Percentiles rank a stretch among this genome's conserved stretches.
Conservation (phyloP, 2,113 vertebrate genomes). For the Nannobrachium achirus region DNA sequence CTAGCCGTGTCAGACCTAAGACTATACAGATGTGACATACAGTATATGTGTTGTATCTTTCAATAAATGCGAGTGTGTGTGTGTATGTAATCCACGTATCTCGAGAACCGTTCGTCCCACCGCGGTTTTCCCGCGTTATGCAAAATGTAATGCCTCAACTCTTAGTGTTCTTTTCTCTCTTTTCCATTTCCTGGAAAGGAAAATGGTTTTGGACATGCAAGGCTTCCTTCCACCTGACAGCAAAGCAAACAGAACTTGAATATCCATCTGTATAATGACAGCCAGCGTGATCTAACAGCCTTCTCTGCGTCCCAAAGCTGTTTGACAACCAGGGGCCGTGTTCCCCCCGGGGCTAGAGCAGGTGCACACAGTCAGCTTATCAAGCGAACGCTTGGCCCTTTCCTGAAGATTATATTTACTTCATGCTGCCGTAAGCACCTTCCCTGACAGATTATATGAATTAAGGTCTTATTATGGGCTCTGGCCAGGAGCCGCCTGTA, state of each 20-base stretch:
- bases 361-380: constrained; percentile 44
- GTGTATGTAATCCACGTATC: too few relatives aligned
- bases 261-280: not conserved
- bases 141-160: too few relatives aligned
- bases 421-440: constrained; percentile 71
- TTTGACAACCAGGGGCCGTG: constrained; percentile 10
- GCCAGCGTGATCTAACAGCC: not conserved
- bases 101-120: too few relatives aligned
- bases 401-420: constrained; percentile 71
- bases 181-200: too few relatives aligned
- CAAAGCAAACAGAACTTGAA: not conserved
- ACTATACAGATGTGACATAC: too few relatives aligned
- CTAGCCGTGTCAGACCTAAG: too few relatives aligned
- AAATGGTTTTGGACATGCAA: too few relatives aligned
- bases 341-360: constrained; percentile 28
- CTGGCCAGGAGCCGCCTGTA: constrained; percentile 69
- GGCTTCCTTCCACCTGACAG: too few relatives aligned
- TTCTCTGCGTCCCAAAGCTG: not conserved
- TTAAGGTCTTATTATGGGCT: constrained; percentile 72
- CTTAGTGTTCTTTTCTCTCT: too few relatives aligned
- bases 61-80: too few relatives aligned
- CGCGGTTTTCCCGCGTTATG: too few relatives aligned
- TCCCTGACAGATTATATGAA: constrained; percentile 77
- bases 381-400: constrained; percentile 37
- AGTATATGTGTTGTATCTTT: too few relatives aligned